These are phyloP conservation scores for Lasioglossum lativentre DNA, from an alignment of 2,888 invertebrate species.

Conservation along the genomic window DNA sequence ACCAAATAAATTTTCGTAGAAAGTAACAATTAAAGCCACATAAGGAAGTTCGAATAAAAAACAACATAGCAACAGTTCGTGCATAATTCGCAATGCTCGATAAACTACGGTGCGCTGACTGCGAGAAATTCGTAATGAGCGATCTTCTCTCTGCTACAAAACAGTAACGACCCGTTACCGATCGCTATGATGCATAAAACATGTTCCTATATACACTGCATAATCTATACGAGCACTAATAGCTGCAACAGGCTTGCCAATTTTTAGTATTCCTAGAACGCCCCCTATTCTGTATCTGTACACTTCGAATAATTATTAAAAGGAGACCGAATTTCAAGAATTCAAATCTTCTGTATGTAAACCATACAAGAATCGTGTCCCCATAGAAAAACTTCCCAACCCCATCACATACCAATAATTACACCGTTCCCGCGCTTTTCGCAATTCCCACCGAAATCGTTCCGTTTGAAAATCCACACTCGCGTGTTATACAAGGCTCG, in stretches of 20 bases:
- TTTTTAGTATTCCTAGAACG: background rate
- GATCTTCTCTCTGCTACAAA: slow-evolving; percentile 15
- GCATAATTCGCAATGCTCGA: slow-evolving; percentile 27
- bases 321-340: background rate
- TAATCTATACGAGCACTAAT: background rate
- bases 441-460: slow-evolving; percentile 40
- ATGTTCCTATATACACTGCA: background rate
- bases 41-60: slow-evolving; percentile 15
- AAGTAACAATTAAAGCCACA: background rate
- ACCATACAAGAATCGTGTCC: background rate
- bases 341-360: background rate
- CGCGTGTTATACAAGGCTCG: slow-evolving; percentile 56
- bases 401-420: slow-evolving; percentile 3
- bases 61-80: slow-evolving; percentile 24
- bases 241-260: background rate
- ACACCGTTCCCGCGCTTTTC: slow-evolving; percentile 25
- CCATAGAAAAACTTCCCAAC: background rate
- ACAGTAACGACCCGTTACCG: slow-evolving; percentile 16
- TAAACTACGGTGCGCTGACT: slow-evolving; percentile 13
- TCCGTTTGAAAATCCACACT: slow-evolving; percentile 53
- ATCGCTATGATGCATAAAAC: slow-evolving; percentile 5
- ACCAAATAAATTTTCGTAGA: background rate
- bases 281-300: background rate
- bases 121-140: slow-evolving; percentile 12
- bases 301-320: background rate